Base-by-base conservation (phyloP, 2,888 invertebrate genomes). In the Chrysolina oricalcia region DNA sequence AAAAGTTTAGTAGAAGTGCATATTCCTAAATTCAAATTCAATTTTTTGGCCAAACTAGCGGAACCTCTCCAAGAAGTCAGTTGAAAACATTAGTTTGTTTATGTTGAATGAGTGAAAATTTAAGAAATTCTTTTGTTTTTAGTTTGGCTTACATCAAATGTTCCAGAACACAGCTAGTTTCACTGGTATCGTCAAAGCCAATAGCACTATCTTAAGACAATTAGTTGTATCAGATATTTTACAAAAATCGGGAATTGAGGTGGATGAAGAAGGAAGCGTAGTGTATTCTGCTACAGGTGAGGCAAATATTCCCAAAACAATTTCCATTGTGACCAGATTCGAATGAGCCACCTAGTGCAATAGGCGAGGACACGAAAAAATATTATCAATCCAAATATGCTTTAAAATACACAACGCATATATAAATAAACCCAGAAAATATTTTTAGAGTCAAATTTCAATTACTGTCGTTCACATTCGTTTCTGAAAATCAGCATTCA, bases 1-100 rank as follows among this genome's bases (percentile, higher is more conserved):
- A 91, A 92, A 71, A 86, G 89, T 3, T 86, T 90, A 3, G 92
- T 95, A 0, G 91, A 93, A 73, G 91, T 95, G 2, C 90, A 90
- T 11, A 85, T 96, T 65, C 96, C 96, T 0, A 94, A 93, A 87
- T 95, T 95, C 87, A 91, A 93, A 83, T 95, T 95, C 80, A 93
- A 94, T 69, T 93, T 92, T 81, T 91, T 93, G 50, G 91, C 93
- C 15, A 90, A 92, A 64, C 88, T 95, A 70, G 92, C 92, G 65
- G 89, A 91, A 0, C 88, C 91, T 62, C 87, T 95, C 8, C 90
- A 90, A 87, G 90, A 92, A 87, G 94, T 94, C 88, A 88, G 85
- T 46, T 21, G 35, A 53, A 48, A 65, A 43, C 48, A 56, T 40
- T n/a, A 43, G 21, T 23, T 41, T 19, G 17, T 71, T 8, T 40